A percentile compares a stretch with the other conserved stretches of the same genome.
Evolutionary conservation across 2,113 vertebrate genomes (phyloP).

Genomic region (Hystrix cristata): DNA sequence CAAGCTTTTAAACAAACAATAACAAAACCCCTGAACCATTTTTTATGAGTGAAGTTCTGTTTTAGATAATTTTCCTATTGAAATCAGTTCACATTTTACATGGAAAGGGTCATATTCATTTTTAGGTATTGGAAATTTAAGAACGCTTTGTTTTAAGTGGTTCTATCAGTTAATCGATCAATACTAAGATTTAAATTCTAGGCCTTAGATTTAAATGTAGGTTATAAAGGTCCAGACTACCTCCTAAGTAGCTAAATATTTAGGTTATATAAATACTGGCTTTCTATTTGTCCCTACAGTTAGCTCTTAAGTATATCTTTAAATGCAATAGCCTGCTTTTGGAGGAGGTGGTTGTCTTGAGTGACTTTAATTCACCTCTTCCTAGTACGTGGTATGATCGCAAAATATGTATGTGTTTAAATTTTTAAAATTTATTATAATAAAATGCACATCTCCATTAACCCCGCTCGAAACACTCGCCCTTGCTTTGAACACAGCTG

Average conservation of each 20-base stretch:
- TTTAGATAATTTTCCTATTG: not conserved
- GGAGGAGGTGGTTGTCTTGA: not conserved
- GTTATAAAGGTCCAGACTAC: not conserved
- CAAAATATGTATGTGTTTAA: not conserved
- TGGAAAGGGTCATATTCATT: not conserved
- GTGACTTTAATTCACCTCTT: not conserved
- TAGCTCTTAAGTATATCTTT: not conserved
- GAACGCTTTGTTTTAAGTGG: not conserved
- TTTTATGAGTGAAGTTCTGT: not conserved
- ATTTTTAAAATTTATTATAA: not conserved
- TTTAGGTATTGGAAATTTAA: not conserved
- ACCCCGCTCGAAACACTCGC: not conserved
- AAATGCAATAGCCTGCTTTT: not conserved
- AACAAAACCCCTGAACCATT: not conserved
- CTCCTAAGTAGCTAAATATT: not conserved
- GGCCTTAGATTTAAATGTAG: not conserved
- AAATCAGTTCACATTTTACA: not conserved
- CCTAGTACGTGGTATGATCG: not conserved
- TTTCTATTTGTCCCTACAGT: not conserved
- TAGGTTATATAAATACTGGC: not conserved
- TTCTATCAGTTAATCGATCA: not conserved
- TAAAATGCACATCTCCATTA: not conserved
- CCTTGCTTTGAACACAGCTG: not conserved
- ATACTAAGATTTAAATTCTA: not conserved
- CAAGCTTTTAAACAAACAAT: not conserved